These are phyloP conservation scores for Samia ricini DNA, from an alignment of 1,140 invertebrate species.

Conservation along the genomic window DNA sequence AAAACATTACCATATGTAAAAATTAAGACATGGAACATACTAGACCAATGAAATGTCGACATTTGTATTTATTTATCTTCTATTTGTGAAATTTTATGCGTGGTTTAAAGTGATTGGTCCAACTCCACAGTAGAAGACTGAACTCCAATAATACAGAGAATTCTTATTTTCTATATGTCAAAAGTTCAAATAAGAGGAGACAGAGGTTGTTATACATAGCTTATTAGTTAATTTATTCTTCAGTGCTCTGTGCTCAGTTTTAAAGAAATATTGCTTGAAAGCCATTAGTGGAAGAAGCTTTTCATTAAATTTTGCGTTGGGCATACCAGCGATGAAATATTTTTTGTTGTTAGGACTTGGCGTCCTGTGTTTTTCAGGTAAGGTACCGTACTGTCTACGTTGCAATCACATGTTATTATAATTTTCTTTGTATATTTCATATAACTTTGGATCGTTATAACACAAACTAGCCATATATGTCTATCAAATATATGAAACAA, in stretches of 20 bases:
- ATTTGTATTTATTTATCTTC: slow-evolving; percentile 39
- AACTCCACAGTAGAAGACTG: slow-evolving; percentile 8
- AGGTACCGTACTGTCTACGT: slow-evolving; percentile 22
- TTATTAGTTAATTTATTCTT: neutral
- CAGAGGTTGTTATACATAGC: neutral
- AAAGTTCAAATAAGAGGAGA: slow-evolving; percentile 2
- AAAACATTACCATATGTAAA: neutral
- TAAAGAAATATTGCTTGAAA: neutral
- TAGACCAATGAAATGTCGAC: slow-evolving; percentile 40
- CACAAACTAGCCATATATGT: neutral
- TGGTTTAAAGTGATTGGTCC: slow-evolving; percentile 32
- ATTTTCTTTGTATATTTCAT: neutral
- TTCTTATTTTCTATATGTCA: neutral
- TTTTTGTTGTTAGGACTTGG: slow-evolving; percentile 42
- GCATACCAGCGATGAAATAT: slow-evolving; percentile 45
- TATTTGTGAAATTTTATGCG: slow-evolving; percentile 39
- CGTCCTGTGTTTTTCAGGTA: slow-evolving; percentile 54
- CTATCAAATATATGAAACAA: neutral
- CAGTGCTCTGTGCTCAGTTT: too few relatives aligned
- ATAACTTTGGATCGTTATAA: neutral
- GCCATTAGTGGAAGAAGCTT: neutral
- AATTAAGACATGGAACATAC: neutral
- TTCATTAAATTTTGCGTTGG: neutral
- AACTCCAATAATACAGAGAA: neutral
- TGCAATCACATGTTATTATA: slow-evolving; percentile 6